Percentiles rank a stretch among this genome's conserved stretches.
Conservation (phyloP, 2,888 invertebrate genomes). For the Cataglyphis albicans region DNA sequence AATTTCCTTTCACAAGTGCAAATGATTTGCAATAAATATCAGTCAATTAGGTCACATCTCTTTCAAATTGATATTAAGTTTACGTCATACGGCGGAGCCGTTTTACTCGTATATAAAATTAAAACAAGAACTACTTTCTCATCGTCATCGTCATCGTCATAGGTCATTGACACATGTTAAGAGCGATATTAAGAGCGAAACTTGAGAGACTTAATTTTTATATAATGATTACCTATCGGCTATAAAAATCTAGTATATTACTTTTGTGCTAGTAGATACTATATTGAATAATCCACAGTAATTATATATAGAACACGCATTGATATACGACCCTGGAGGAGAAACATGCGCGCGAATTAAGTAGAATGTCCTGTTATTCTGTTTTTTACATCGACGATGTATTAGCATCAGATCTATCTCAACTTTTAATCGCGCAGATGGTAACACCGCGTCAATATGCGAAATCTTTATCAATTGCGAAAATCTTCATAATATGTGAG, state of each 20-base stretch:
- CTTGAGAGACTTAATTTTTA: background rate
- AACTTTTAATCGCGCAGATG: background rate
- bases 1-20: conserved; percentile 11
- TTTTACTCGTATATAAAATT: conserved; percentile 11
- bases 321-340: background rate
- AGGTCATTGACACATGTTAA: conserved; percentile 10
- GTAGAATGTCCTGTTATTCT: background rate
- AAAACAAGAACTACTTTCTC: conserved; percentile 36
- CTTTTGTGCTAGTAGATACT: background rate
- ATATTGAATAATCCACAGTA: conserved; percentile 27
- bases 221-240: background rate
- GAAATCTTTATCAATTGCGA: background rate
- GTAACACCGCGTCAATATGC: background rate
- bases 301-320: conserved; percentile 12
- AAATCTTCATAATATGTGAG: background rate
- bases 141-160: background rate
- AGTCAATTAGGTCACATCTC: conserved; percentile 13
- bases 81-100: background rate
- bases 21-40: conserved; percentile 17
- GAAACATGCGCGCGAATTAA: conserved; percentile 14
- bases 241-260: background rate
- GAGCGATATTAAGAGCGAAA: background rate
- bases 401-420: background rate
- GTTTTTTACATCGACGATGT: background rate
- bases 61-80: conserved; percentile 21